phyloP scores from a whole-genome alignment of 2,113 vertebrate species.

The Natator depressus region DNA sequence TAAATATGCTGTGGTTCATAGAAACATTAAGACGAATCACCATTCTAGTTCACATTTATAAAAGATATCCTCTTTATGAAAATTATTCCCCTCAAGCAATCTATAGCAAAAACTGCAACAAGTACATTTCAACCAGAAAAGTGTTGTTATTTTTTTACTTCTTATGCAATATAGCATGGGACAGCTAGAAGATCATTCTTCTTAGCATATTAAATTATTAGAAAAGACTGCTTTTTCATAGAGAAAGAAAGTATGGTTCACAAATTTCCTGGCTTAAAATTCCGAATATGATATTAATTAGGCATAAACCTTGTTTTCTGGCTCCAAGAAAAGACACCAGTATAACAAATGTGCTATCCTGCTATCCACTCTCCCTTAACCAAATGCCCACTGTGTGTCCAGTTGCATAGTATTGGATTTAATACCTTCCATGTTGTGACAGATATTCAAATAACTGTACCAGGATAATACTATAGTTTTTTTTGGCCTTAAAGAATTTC shows the following conservation, averaged over 20 bases:
- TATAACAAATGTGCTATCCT: background rate
- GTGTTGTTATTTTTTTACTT: background rate
- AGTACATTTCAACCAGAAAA: conserved; percentile 36
- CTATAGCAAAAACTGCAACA: conserved; percentile 18
- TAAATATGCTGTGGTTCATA: conserved; percentile 23
- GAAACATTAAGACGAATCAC: conserved; percentile 13
- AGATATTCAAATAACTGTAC: conserved; percentile 69
- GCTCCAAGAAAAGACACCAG: background rate
- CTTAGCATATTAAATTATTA: background rate
- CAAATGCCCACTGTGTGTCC: background rate
- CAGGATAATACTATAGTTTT: background rate
- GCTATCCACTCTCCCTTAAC: background rate
- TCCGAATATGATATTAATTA: background rate
- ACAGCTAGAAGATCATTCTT: background rate
- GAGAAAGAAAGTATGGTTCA: background rate
- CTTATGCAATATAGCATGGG: background rate
- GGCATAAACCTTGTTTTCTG: background rate
- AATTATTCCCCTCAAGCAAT: background rate
- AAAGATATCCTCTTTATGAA: background rate
- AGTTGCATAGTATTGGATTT: conserved; percentile 1
- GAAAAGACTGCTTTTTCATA: background rate
- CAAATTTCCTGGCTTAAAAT: background rate
- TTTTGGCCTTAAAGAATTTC: background rate
- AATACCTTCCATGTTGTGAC: conserved; percentile 75
- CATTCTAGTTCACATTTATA: background rate